Evolutionary conservation across 2,797 vertebrate species (phyloP).

Genomic region (Ara ararauna): DNA sequence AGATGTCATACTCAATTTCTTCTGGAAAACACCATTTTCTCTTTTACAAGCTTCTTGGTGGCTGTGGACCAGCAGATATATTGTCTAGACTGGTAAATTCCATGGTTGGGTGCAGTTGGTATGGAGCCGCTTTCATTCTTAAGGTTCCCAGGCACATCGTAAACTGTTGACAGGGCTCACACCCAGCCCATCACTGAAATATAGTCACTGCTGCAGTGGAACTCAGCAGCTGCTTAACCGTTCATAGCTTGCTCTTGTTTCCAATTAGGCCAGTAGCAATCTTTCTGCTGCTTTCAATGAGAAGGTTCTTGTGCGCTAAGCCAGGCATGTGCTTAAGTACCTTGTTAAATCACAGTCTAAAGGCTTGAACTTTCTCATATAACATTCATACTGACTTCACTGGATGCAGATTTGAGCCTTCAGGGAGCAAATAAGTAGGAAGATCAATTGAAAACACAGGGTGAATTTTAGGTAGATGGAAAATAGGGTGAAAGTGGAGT

Average conservation of each 20-base stretch:
- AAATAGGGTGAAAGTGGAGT: not conserved
- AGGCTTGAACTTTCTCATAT: slow-evolving; percentile 33
- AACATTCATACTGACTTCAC: slow-evolving; percentile 20
- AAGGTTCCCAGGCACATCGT: not conserved
- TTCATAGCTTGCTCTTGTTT: not conserved
- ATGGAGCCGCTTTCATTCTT: slow-evolving; percentile 22
- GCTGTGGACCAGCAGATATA: not conserved
- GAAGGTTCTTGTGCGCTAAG: slow-evolving; percentile 2
- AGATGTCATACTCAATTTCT: not conserved
- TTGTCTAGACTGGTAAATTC: slow-evolving; percentile 9
- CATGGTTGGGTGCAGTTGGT: not conserved
- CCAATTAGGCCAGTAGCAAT: slow-evolving; percentile 43
- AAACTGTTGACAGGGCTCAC: slow-evolving; percentile 18
- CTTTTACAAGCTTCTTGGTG: not conserved
- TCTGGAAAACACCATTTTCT: not conserved
- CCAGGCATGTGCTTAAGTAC: slow-evolving; percentile 24
- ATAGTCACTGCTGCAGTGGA: not conserved
- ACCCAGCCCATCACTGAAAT: slow-evolving; percentile 8
- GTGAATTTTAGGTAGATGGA: slow-evolving; percentile 21
- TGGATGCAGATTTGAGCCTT: slow-evolving; percentile 36
- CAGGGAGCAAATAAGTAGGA: slow-evolving; percentile 2
- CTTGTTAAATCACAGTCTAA: slow-evolving; percentile 57
- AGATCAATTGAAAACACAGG: slow-evolving; percentile 20
- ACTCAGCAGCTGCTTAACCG: slow-evolving; percentile 43
- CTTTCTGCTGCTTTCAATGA: not conserved